Evolutionary conservation across 64 coral and sea anemone genomes (phyloP).

Genomic region (Pocillopora damicornis): DNA sequence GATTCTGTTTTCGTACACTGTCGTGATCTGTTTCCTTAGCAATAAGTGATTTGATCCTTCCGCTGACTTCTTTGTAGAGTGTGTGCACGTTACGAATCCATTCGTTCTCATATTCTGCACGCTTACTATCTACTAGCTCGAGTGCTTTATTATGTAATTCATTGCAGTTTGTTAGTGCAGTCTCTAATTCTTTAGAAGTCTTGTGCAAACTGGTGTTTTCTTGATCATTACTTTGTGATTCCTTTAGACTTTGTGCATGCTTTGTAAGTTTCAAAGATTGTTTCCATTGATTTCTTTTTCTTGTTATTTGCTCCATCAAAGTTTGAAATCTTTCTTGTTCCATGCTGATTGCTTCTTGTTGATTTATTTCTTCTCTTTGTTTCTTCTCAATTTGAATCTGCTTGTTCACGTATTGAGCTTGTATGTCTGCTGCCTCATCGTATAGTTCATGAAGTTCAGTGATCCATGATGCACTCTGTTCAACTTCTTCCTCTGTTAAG

Average conservation of each 20-base stretch:
- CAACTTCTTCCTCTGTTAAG: slow-evolving; percentile 61
- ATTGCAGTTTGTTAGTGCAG: background rate
- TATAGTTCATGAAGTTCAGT: slow-evolving; percentile 54
- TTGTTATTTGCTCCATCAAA: slow-evolving; percentile 24
- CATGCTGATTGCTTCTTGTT: slow-evolving; percentile 27
- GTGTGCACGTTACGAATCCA: slow-evolving; percentile 42
- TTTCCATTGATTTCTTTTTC: slow-evolving; percentile 24
- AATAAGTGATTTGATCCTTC: slow-evolving; percentile 25
- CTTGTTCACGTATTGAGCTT: slow-evolving; percentile 41
- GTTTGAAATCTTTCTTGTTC: slow-evolving; percentile 50
- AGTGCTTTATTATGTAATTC: slow-evolving; percentile 15
- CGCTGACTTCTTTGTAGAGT: slow-evolving; percentile 39
- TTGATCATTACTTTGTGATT: slow-evolving; percentile 28
- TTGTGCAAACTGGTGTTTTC: slow-evolving; percentile 8
- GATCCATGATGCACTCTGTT: slow-evolving; percentile 53
- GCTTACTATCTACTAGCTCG: slow-evolving; percentile 7
- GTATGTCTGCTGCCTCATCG: slow-evolving; percentile 18
- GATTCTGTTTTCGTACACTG: slow-evolving; percentile 10
- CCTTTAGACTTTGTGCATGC: slow-evolving; percentile 9
- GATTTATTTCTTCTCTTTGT: slow-evolving; percentile 31
- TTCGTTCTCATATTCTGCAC: slow-evolving; percentile 25
- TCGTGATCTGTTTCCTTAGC: slow-evolving; percentile 13
- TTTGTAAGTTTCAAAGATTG: slow-evolving; percentile 42
- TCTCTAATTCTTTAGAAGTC: slow-evolving; percentile 12
- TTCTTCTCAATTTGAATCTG: slow-evolving; percentile 37